Conservation (phyloP, 2,113 vertebrate genomes). For the Bettongia penicillata region DNA sequence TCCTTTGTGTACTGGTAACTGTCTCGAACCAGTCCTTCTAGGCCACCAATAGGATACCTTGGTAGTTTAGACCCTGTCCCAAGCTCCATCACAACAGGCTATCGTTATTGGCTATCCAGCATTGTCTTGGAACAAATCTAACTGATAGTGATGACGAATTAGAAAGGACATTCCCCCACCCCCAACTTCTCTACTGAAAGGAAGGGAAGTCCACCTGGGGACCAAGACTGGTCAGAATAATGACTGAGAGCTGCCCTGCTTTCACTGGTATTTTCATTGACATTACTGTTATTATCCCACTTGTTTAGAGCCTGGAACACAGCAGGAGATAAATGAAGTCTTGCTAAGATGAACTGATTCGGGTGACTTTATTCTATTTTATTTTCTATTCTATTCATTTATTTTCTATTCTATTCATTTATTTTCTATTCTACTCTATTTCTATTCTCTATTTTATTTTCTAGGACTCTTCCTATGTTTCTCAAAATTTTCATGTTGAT, state of each 20-base stretch:
- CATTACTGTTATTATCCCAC: not conserved
- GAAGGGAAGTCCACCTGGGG: not conserved
- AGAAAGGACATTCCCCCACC: not conserved
- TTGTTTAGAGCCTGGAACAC: not conserved
- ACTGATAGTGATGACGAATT: not conserved
- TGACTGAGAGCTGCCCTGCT: not conserved
- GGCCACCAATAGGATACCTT: slow-evolving; percentile 69
- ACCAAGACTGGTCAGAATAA: not conserved
- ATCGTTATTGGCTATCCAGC: slow-evolving; percentile 72
- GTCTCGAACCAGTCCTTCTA: slow-evolving; percentile 72
- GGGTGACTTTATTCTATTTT: not conserved
- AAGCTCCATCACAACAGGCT: slow-evolving; percentile 86
- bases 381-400: no score
- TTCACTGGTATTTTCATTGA: not conserved
- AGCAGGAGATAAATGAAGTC: not conserved
- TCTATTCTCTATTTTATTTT: not conserved
- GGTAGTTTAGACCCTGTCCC: slow-evolving; percentile 80
- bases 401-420: no score
- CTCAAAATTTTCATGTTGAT: not conserved
- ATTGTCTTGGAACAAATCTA: not conserved
- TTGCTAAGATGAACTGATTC: not conserved
- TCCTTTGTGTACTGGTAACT: slow-evolving; percentile 46
- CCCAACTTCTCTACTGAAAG: not conserved
- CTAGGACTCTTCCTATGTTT: not conserved
- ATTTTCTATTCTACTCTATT: no score